phyloP scores from a whole-genome alignment of 2,113 vertebrate genomes.

The Xyliphius kryptos region DNA sequence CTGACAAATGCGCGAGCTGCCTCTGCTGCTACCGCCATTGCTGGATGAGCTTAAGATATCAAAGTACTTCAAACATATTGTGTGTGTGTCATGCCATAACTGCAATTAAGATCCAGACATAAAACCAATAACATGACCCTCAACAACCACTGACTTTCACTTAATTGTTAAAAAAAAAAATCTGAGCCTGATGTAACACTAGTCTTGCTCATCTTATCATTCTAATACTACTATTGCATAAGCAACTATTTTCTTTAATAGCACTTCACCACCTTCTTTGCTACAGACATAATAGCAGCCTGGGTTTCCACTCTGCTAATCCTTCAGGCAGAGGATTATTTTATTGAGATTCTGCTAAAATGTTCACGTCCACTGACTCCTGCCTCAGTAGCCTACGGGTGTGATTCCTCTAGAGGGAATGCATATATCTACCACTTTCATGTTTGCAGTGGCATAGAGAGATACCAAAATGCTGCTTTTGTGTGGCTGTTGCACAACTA shows the following conservation, averaged over 20 bases:
- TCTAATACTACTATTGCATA: no score
- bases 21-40: slow-evolving; percentile 59
- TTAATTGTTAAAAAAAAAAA: no score
- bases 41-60: slow-evolving; percentile 14
- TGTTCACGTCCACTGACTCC: background rate
- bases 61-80: slow-evolving; percentile 10
- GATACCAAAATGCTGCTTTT: slow-evolving; percentile 27
- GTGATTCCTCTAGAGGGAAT: slow-evolving; percentile 1
- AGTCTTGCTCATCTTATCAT: no score
- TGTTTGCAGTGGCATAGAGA: slow-evolving; percentile 21
- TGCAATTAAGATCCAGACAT: background rate
- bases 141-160: background rate
- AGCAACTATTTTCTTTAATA: no score
- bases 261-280: no score
- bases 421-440: slow-evolving; percentile 1
- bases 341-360: slow-evolving; percentile 16
- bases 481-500: slow-evolving; percentile 33
- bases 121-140: background rate
- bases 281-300: background rate
- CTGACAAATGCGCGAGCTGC: slow-evolving; percentile 47
- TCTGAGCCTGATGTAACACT: no score
- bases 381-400: slow-evolving; percentile 19
- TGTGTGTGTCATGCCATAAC: background rate
- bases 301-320: background rate
- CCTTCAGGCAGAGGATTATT: slow-evolving; percentile 13